Conservation (phyloP, 1,140 invertebrate species). For the Cydia fagiglandana region DNA sequence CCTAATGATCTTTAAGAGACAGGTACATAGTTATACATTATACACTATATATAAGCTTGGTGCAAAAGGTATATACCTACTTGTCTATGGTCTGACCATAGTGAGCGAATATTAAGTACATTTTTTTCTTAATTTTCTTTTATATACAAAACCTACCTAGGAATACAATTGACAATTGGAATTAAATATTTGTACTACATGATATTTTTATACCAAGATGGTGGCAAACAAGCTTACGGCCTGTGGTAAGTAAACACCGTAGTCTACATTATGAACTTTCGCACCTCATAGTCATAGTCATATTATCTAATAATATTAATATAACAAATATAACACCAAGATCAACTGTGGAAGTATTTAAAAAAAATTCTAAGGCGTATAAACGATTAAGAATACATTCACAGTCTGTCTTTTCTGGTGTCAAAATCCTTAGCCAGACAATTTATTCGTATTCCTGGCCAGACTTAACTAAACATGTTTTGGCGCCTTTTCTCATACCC, state of each 20-base stretch:
- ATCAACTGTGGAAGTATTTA: too few species aligned
- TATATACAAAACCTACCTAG: neutral
- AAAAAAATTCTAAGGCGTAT: too few species aligned
- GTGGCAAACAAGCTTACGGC: neutral
- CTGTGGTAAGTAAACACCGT: neutral
- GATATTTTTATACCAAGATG: neutral
- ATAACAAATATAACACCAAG: too few species aligned
- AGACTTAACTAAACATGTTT: too few species aligned
- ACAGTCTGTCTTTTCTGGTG: too few species aligned
- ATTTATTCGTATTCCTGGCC: too few species aligned
- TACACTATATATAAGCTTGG: neutral
- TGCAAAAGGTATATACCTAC: conserved; percentile 11
- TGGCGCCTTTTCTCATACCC: too few species aligned
- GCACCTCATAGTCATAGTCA: neutral
- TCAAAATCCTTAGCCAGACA: too few species aligned
- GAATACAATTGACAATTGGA: neutral
- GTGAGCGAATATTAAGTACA: conserved; percentile 15
- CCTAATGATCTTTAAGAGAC: neutral
- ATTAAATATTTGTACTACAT: neutral
- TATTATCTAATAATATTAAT: too few species aligned
- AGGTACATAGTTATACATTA: neutral
- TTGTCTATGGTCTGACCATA: neutral
- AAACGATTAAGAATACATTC: too few species aligned
- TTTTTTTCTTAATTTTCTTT: neutral
- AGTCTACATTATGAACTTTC: neutral